Base-by-base conservation (phyloP, 37 sponge, comb jelly and placozoan species). In the Tethya wilhelma region DNA sequence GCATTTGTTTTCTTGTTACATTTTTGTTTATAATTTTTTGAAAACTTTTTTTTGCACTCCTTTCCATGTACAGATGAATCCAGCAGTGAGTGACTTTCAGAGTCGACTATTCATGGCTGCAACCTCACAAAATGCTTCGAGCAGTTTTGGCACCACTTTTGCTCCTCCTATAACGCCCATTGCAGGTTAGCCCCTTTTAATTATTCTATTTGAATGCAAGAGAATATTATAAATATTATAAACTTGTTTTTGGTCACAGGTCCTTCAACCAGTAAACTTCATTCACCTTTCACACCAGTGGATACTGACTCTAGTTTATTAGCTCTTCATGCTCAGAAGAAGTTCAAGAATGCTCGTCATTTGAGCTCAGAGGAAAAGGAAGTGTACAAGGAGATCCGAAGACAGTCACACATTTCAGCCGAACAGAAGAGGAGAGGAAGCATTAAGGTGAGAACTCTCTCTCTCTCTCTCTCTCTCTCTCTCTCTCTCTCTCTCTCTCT, bases 401-500 rank as follows among this genome's bases (percentile, higher is more conserved):
- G 96, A 67, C 86, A 86, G 84, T 91, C 93, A 20, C 96, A 95
- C 70, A 91, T 92, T 53, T 73, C 93, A 29, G 92, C 96, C 56
- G 96, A 95, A 71, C 96, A 95, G 72, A 95, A 89, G 74, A 74
- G 96, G 32, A 42, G 96, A 28, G 96, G 93, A 5, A 91, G 83
- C 53, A 95, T 95, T 55, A 91, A 91, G 85, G 90, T 90, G 39
- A 32, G 59, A 39, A 38, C 38, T 38, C 64, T 28, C 29, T 28
- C 64, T 62, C 64, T 62, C 64, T 25, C 64, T 25, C 30, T 25
- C 30, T 62, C 64, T 62, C 64, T 62, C 30, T 62, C 30, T 62
- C 64, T 25, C 64, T 62, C 64, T 25, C 64, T 62, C 30, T 25
- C 64, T 25, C 30, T 62, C 64, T 25, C 64, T 62, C 64, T 62